Evolutionary conservation across 2,113 vertebrate genomes (phyloP), one percentile per base, ranked within the genome.

Genomic region (Centropus unirufus): DNA sequence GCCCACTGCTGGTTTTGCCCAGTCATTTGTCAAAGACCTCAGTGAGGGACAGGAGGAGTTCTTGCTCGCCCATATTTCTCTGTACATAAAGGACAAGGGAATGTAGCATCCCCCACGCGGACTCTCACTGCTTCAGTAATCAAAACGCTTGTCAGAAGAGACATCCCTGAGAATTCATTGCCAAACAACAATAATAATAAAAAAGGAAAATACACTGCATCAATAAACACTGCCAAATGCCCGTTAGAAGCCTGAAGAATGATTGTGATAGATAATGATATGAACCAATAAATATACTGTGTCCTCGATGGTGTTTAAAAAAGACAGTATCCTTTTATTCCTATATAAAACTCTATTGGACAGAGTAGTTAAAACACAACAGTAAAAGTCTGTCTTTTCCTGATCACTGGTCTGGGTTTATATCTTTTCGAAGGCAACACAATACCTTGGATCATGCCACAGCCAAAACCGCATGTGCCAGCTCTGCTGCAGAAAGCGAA

Each of bases 241-340:
- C 80, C 0, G 3, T 73, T 73, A 83, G 88, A 14, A 90, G 75
- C 75, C 89, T 47, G 61, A 62, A 55, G 92, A 78, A 44, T 0
- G 23, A 30, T 63, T 78, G 89, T 89, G 87, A 83, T 89, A 81
- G 81, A 46, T 90, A 89, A 59, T 44, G 80, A 81, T 87, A 51
- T 7, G 81, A 72, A 89, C 61, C 69, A 47, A 62, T 92, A 91
- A 91, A 89, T 67, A 64, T 64, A 17, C 77, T 8, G 18, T 70
- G 83, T 42, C 80, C 92, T 54, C 62, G 67, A 57, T 85, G 87
- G 42, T 68, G 69, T 82, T 76, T 49, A 58, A 72, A 89, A 70
- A 67, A 80, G 76, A 26, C 34, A 47, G 51, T 90, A 96, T 73
- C 85, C 75, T 92, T 95, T 92, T 87, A 92, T 91, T 89, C 79